Conservation (phyloP, 2,797 vertebrate genomes). For the Poecile montanus region DNA sequence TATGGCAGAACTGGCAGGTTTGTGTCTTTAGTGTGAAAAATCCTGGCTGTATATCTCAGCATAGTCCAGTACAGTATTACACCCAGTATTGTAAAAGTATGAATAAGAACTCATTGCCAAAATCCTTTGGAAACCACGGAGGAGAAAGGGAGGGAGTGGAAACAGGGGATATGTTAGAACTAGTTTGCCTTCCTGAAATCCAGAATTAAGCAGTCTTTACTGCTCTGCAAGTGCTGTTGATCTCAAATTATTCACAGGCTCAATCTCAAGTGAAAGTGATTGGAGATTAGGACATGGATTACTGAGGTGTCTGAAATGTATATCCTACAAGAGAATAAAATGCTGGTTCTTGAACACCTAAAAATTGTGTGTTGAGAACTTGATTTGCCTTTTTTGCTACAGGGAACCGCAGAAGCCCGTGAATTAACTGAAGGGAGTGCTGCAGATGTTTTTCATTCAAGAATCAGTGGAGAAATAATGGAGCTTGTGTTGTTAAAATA, state of each 20-base stretch:
- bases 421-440: slow-evolving; percentile 86
- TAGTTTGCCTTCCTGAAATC: neutral
- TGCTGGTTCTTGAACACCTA: neutral
- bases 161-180: neutral
- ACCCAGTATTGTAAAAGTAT: neutral
- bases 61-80: neutral
- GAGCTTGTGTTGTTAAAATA: slow-evolving; percentile 88
- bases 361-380: neutral
- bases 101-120: neutral
- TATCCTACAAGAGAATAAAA: neutral
- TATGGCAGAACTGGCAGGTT: neutral
- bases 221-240: neutral
- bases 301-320: neutral
- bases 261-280: neutral
- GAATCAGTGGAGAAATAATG: slow-evolving; percentile 85
- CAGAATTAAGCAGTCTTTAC: neutral
- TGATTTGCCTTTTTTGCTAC: neutral
- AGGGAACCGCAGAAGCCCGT: slow-evolving; percentile 84
- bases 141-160: neutral
- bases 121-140: neutral
- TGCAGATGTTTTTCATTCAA: slow-evolving; percentile 86
- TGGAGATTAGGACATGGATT: neutral
- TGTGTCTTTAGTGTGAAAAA: neutral
- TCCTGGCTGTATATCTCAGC: neutral
- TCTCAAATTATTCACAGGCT: neutral